Evolutionary conservation across 2,113 vertebrate genomes (phyloP), one percentile per base, ranked within the genome.

Genomic region (Corydoras sp.): DNA sequence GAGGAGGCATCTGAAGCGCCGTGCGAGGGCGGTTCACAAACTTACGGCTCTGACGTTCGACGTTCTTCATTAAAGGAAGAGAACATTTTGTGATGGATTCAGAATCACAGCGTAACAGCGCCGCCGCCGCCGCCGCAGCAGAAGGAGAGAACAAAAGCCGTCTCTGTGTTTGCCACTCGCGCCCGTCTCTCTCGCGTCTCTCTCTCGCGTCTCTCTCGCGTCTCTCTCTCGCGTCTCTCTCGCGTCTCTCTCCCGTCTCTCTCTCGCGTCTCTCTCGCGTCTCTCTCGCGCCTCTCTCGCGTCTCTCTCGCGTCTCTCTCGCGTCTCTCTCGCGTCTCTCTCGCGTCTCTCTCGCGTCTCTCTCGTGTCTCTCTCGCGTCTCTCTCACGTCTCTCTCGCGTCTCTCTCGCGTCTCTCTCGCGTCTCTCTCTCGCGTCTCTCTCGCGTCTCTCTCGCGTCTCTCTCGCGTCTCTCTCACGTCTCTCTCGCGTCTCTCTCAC

Each of bases 71-170:
- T 43, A 43, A 43, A 43, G 7, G 35, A 43, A 43, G 7, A 43
- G 35, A 43, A 43, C 35, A 43, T 43, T 43, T 54, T 60, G 53
- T 3, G 12, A 35, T n/a, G 18, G 10, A 29, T 29, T 24, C 15
- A 48, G 53, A 48, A 60, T 14, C 43, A 12, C n/a, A 29, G 71
- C 31, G 2, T 31, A 35, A 72, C 56, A 11, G 60, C 58, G 35
- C 1, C 35, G 35, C 35, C 35, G 35, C 53, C 49, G 18, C 43
- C n/a, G 64, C 60, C 24, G 48, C 29, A 35, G 10, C 24, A n/a
- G 18, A 31, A 14, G 14, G 13, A 61, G 62, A 58, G 58, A 32
- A 59, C 74, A 62, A 69, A 55, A 67, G 54, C 32, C n/a, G 3
- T 48, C 8, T 4, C 18, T 14, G 53, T 51, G 6, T 69, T 32